Evolutionary conservation across 2,113 vertebrate species (phyloP), one percentile per base, ranked within the genome.

Genomic region (Chrysochloris asiatica): DNA sequence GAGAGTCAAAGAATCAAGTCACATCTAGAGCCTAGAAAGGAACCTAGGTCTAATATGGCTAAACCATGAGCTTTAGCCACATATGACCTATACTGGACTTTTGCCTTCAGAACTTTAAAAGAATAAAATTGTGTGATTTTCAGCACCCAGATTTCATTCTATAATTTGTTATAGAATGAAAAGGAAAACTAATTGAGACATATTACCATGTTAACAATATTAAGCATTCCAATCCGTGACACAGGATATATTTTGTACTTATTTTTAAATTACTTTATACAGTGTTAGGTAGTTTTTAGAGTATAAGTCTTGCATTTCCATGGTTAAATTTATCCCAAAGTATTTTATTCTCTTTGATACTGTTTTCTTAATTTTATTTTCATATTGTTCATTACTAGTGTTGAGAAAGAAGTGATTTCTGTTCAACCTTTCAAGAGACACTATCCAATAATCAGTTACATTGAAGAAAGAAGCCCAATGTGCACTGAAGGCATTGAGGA

Each of bases 261-360:
- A 16, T 56, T 78, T 19, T 61, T 47, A 75, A 36, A 52, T 65
- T 79, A 90, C 4, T 87, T 83, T 33, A 17, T 81, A 7, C 50
- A 56, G 41, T 73, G 11, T 48, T 86, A 30, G 10, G 19, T 77
- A 50, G 14, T 61, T 92, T 80, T 77, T 26, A 36, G 24, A 90
- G 21, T 50, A 61, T 16, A 83, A n/a, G 3, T 71, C 41, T 86
- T 50, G 28, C 0, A 36, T 8, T 87, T 50, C 16, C 77, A 61
- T 81, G 38, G 41, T 47, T 69, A 69, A 91, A 56, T 59, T 77
- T 78, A 28, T 56, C 80, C 33, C n/a, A 67, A 72, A 73, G 33
- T 85, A 45, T 89, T 72, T 75, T 87, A 83, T 45, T 56, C 33
- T 65, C 77, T 93, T 56, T 50, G 36, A 76, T 81, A 16, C 9